Evolutionary conservation across 2,797 vertebrate genomes (phyloP), one percentile per base, ranked within the genome.

Genomic region (Diglossa cyanea): DNA sequence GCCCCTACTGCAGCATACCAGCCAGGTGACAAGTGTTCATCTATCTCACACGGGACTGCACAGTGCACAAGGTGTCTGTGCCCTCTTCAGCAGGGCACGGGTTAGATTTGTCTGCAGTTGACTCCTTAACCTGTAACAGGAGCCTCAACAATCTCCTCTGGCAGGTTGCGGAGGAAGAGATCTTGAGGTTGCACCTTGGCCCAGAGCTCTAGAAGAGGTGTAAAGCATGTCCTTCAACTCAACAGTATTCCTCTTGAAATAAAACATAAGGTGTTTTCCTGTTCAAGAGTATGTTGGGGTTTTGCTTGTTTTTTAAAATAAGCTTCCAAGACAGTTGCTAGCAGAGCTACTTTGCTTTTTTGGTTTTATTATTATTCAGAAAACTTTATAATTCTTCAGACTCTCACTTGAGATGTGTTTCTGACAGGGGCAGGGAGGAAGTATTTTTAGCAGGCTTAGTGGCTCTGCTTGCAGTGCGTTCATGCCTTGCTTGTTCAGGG

Each of bases 401-500:
- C 58, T 42, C 54, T 54, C 12, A 6, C 47, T 77, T 78, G 55
- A 91, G 67, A 42, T 50, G 26, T 77, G 62, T 35, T 95, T 47
- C 86, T 67, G 90, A 33, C 6, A 33, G 39, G 94, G 92, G 95
- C 94, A 96, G 70, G 13, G 33, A 35, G 54, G 81, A 57, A 67
- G 86, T 97, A 96, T 96, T 98, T 97, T 96, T 88, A 92, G 94
- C 94, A 84, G 80, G 42, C 39, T 89, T 17, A 1, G 91, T 95
- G 86, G 81, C 83, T 93, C 54, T 88, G 84, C 73, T 88, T 85
- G 86, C 86, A 84, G 84, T 8, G 16, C 20, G 4, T 91, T 96
- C 95, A 72, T 95, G 96, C 97, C 96, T 95, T 5, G 24, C 94
- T 97, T 94, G 95, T 96, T 95, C 90, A 77, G 82, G 96, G 96